These are phyloP conservation scores for Exocentrus adspersus DNA, from an alignment of 2,888 invertebrate species.

Conservation along the genomic window DNA sequence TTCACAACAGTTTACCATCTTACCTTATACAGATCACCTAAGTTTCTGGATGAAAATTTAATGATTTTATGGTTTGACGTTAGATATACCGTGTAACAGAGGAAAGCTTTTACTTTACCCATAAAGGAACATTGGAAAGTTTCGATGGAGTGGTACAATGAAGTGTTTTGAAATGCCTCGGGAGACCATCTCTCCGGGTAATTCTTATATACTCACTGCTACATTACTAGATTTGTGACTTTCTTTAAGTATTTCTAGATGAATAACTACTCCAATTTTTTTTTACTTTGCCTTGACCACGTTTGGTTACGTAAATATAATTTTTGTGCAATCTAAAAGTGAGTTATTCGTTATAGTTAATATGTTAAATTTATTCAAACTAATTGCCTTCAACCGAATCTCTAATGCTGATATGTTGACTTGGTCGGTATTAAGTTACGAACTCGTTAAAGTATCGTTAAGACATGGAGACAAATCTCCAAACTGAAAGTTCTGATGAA, in stretches of 20 bases:
- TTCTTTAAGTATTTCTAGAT: too few relatives aligned
- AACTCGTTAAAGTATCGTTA: not conserved
- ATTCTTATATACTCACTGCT: constrained; percentile 41
- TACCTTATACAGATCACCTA: constrained; percentile 32
- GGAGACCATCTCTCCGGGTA: constrained; percentile 38
- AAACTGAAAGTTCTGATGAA: not conserved
- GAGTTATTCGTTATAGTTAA: not conserved
- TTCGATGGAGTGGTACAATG: constrained; percentile 30
- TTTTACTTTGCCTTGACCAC: too few relatives aligned
- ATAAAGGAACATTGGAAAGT: constrained; percentile 58
- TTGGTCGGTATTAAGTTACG: not conserved
- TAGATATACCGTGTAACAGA: constrained; percentile 51
- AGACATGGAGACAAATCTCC: not conserved
- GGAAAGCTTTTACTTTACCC: constrained; percentile 58
- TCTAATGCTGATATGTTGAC: not conserved
- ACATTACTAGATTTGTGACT: not conserved
- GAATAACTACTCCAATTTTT: too few relatives aligned
- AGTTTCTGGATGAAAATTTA: constrained; percentile 55
- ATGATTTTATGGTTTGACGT: constrained; percentile 52
- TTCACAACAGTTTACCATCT: too few relatives aligned
- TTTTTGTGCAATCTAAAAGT: too few relatives aligned
- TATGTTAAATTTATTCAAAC: not conserved
- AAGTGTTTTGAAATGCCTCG: constrained; percentile 39
- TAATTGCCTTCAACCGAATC: not conserved
- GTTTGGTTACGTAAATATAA: too few relatives aligned